Evolutionary conservation across 1,140 invertebrate species (phyloP), one percentile per base, ranked within the genome.

Genomic region (Drosophila arizonae): DNA sequence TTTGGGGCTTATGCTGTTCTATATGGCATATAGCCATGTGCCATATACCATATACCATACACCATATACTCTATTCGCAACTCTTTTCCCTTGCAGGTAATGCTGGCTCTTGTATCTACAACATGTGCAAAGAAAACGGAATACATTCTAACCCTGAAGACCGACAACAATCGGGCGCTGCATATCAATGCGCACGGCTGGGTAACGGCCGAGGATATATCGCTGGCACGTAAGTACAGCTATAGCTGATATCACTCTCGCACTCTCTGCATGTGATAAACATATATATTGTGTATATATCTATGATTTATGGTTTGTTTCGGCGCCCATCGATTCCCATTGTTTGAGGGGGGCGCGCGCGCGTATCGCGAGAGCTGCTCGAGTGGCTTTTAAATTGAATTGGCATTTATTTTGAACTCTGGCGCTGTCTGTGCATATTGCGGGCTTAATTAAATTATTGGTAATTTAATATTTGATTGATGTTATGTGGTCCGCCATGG

Each of bases 401-500:
- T 88, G 84, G 85, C 84, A 88, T 88, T 89, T 81, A 62, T 80
- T 77, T 82, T 88, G 84, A 89, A 89, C 84, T 88, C 71, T 74
- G 82, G 67, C 50, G 72, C 72, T 60, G 63, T 66, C 68, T 80
- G 85, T 85, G 75, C 79, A 79, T 80, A 82, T 80, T 77, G 79
- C 80, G 87, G 72, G 85, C 80, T 90, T 90, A 90, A 90, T 90
- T 90, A 90, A 90, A 90, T 90, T 79, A 90, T 87, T 90, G 88
- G 88, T 90, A 90, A 90, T 90, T 90, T 90, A 90, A 90, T 88
- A 90, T 90, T 90, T 89, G 81, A 88, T 90, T 90, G 88, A 87
- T 81, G 80, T 79, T 88, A 80, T 80, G 76, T 69, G 77, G 73
- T 74, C 56, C 67, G 64, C 65, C 67, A 57, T 48, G 63, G 39